phyloP scores from a whole-genome alignment of 2,888 invertebrate species.

The Trissolcus japonicus region DNA sequence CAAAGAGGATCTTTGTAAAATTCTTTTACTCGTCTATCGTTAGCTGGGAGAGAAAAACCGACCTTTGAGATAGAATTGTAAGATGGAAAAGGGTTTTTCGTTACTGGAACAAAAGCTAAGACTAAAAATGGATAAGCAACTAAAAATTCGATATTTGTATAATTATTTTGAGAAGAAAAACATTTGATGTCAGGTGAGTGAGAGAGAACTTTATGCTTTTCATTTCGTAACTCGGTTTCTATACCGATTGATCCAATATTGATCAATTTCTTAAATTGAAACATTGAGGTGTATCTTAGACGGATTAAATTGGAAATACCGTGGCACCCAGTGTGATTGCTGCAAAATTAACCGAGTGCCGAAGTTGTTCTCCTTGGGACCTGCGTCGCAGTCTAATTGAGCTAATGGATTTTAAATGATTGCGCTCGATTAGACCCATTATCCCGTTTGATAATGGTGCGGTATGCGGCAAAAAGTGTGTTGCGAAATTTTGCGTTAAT shows the following conservation, averaged over 20 bases:
- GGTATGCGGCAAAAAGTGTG: conserved; percentile 23
- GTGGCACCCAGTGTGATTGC: conserved; percentile 36
- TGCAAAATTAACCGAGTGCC: conserved; percentile 46
- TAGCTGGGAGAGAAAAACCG: conserved; percentile 22
- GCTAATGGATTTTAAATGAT: conserved; percentile 52
- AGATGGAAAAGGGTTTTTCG: conserved; percentile 26
- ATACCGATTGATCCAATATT: neutral
- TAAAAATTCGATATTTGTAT: conserved; percentile 13
- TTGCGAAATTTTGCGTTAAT: conserved; percentile 26
- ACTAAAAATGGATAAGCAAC: conserved; percentile 13
- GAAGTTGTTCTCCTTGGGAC: conserved; percentile 34
- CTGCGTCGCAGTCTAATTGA: conserved; percentile 40
- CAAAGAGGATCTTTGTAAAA: conserved; percentile 43
- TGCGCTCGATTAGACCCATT: conserved; percentile 39
- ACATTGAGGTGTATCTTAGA: neutral
- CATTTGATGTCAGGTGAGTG: too few relatives aligned
- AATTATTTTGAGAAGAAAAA: too few relatives aligned
- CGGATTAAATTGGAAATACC: conserved; percentile 47
- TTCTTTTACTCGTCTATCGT: conserved; percentile 49
- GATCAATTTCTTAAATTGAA: conserved; percentile 1
- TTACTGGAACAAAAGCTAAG: conserved; percentile 25
- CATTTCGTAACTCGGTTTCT: too few relatives aligned
- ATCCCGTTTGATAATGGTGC: conserved; percentile 31
- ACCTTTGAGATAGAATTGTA: neutral
- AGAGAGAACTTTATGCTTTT: too few relatives aligned